Conservation (phyloP, 2,888 invertebrate species). For the Nasonovia ribisnigri region DNA sequence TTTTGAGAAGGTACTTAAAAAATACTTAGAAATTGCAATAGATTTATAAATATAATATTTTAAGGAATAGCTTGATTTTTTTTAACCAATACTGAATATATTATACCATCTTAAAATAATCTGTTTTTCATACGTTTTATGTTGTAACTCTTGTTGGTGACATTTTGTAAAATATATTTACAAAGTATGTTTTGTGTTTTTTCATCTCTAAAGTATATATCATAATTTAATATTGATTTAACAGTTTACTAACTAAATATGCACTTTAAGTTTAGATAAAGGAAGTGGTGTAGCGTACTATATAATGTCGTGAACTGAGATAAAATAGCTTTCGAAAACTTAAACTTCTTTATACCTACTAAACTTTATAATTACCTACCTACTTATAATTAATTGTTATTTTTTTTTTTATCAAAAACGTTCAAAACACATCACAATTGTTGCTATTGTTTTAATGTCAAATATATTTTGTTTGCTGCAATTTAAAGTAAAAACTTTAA, state of each 20-base stretch:
- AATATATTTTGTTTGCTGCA: not conserved
- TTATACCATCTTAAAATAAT: not conserved
- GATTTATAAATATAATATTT: not conserved
- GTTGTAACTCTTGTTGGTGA: not conserved
- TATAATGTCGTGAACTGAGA: not conserved
- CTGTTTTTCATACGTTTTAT: not conserved
- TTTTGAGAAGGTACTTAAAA: not conserved
- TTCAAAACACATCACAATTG: not conserved
- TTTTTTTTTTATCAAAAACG: not conserved
- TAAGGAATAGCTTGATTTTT: not conserved
- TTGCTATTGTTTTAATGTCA: not conserved
- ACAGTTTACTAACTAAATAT: not conserved
- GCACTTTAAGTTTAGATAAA: constrained; percentile 15
- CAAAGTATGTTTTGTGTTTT: not conserved
- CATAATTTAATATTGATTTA: not conserved
- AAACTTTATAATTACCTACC: not conserved
- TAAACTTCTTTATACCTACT: not conserved
- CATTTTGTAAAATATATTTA: not conserved
- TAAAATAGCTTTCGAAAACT: not conserved
- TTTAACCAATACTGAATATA: not conserved
- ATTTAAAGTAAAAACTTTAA: not conserved
- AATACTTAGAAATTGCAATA: not conserved
- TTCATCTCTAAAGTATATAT: not conserved
- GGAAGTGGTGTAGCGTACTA: not conserved
- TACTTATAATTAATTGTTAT: not conserved